Evolutionary conservation across 2,888 invertebrate genomes (phyloP).

Genomic region (Diachrysia chrysitis): DNA sequence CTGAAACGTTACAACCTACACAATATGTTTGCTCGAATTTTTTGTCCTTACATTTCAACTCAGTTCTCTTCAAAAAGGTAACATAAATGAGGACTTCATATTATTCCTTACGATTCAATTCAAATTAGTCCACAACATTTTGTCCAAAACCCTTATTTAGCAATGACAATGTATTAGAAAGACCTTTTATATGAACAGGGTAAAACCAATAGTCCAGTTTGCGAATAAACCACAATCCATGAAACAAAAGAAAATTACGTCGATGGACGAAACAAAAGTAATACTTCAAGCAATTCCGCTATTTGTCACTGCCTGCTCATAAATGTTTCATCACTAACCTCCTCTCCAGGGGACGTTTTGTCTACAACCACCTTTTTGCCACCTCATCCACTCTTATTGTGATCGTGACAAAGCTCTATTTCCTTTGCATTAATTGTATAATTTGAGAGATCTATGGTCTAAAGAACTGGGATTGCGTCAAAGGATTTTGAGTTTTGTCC

Average conservation of each 20-base stretch:
- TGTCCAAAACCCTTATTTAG: neutral
- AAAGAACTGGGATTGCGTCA: slow-evolving; percentile 22
- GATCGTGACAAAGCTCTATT: slow-evolving; percentile 37
- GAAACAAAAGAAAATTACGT: slow-evolving; percentile 23
- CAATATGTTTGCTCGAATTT: too few species aligned
- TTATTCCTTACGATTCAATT: too few species aligned
- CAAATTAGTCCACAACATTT: neutral
- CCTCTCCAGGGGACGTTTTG: slow-evolving; percentile 55
- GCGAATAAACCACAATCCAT: slow-evolving; percentile 3
- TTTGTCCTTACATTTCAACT: too few species aligned
- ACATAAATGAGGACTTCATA: too few species aligned
- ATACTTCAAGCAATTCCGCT: slow-evolving; percentile 52
- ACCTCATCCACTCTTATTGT: slow-evolving; percentile 40
- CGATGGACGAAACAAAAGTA: slow-evolving; percentile 35
- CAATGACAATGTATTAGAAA: neutral
- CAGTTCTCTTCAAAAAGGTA: too few species aligned
- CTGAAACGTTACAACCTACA: too few species aligned
- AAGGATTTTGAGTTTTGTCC: slow-evolving; percentile 29
- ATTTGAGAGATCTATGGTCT: slow-evolving; percentile 17
- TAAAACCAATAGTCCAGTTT: neutral
- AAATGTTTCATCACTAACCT: slow-evolving; percentile 60
- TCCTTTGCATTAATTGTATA: slow-evolving; percentile 26
- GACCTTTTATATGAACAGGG: neutral
- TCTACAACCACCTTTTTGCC: slow-evolving; percentile 31
- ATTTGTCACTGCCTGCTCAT: slow-evolving; percentile 60